These are phyloP conservation scores for Drosophila mojavensis DNA, from an alignment of 1,140 invertebrate species.

Conservation along the genomic window DNA sequence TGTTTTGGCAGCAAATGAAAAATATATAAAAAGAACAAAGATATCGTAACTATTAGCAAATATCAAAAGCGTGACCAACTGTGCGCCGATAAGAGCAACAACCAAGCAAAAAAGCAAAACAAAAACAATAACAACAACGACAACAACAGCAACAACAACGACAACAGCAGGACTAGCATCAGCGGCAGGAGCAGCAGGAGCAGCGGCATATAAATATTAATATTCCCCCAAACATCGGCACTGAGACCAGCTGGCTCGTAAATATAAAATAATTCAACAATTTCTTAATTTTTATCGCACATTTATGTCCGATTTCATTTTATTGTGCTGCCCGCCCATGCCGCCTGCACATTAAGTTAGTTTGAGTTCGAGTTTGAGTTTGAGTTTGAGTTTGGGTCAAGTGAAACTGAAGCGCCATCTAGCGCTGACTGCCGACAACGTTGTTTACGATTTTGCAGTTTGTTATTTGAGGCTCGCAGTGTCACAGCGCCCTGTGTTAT, in stretches of 20 bases:
- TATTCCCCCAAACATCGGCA: constrained; percentile 10
- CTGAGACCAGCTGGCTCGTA: constrained; percentile 31
- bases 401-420: constrained; percentile 76
- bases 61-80: constrained; percentile 72
- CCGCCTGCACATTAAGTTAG: constrained; percentile 4
- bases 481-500: constrained; percentile 51
- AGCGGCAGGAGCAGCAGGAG: not conserved
- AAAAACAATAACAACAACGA: constrained; percentile 35
- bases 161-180: not conserved
- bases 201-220: constrained; percentile 57
- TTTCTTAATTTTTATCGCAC: constrained; percentile 78
- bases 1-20: constrained; percentile 70
- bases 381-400: constrained; percentile 36
- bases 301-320: constrained; percentile 61
- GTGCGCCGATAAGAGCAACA: constrained; percentile 66
- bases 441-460: constrained; percentile 81
- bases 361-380: constrained; percentile 24
- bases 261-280: constrained; percentile 79
- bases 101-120: constrained; percentile 41
- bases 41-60: constrained; percentile 66
- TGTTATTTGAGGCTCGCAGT: constrained; percentile 60
- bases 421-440: constrained; percentile 50
- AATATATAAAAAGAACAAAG: constrained; percentile 34
- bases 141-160: constrained; percentile 28
- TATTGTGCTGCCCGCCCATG: constrained; percentile 33